Evolutionary conservation across 2,888 invertebrate genomes (phyloP).

Genomic region (Schizaphis graminum): DNA sequence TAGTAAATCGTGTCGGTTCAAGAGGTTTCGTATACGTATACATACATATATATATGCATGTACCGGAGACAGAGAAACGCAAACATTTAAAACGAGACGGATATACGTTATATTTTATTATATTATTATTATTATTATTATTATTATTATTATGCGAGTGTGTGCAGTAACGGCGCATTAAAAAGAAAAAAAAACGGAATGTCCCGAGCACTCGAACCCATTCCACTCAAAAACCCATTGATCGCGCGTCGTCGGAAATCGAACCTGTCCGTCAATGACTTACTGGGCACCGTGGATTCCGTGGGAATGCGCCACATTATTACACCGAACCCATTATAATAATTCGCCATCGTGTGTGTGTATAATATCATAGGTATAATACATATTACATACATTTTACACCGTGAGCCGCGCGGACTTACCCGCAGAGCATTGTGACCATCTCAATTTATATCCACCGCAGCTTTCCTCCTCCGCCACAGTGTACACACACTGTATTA

Average conservation of each 20-base stretch:
- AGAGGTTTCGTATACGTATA: slow-evolving; percentile 50
- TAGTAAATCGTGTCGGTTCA: slow-evolving; percentile 66
- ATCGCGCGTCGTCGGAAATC: slow-evolving; percentile 55
- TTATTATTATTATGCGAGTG: slow-evolving; percentile 14
- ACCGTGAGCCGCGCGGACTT: neutral
- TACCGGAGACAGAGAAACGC: neutral
- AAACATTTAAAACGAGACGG: slow-evolving; percentile 58
- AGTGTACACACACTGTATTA: neutral
- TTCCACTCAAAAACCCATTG: slow-evolving; percentile 65
- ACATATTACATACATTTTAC: neutral
- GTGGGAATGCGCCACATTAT: slow-evolving; percentile 58
- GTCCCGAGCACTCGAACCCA: slow-evolving; percentile 59
- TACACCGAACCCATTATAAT: slow-evolving; percentile 28
- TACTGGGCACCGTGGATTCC: slow-evolving; percentile 27
- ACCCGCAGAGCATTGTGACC: neutral
- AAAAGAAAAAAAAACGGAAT: slow-evolving; percentile 48
- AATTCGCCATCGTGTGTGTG: slow-evolving; percentile 22
- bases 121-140: slow-evolving; percentile 36
- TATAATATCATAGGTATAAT: neutral
- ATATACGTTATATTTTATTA: slow-evolving; percentile 25
- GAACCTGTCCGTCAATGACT: slow-evolving; percentile 65
- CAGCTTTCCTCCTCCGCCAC: neutral
- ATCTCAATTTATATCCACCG: neutral
- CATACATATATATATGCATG: neutral
- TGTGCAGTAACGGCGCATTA: slow-evolving; percentile 47